A percentile compares a stretch with the other conserved stretches of the same genome.
Conservation (phyloP, 2,888 invertebrate genomes). For the Tetragnatha montana region DNA sequence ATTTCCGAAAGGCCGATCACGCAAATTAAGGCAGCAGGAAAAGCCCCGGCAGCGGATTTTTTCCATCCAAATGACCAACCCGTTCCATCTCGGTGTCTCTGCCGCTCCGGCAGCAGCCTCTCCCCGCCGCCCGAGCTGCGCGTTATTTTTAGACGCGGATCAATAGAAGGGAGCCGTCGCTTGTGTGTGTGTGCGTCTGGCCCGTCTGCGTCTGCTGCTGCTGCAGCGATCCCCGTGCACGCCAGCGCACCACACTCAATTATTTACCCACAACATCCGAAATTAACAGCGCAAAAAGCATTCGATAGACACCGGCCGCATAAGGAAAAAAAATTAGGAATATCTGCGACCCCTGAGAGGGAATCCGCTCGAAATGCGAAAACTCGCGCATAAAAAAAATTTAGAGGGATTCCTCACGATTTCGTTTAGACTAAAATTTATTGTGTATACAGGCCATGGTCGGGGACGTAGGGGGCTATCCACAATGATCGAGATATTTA, state of each 20-base stretch:
- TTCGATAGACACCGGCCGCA: too few relatives aligned
- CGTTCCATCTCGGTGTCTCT: slow-evolving; percentile 38
- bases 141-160: slow-evolving; percentile 71
- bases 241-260: neutral
- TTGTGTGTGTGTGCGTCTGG: slow-evolving; percentile 52
- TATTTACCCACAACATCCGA: neutral
- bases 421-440: too few relatives aligned
- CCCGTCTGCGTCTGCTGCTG: slow-evolving; percentile 63
- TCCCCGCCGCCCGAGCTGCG: slow-evolving; percentile 64
- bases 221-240: slow-evolving; percentile 9
- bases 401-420: too few relatives aligned
- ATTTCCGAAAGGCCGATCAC: neutral
- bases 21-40: neutral
- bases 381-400: too few relatives aligned
- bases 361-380: too few relatives aligned
- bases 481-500: too few relatives aligned
- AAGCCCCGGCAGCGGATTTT: neutral
- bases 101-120: slow-evolving; percentile 24
- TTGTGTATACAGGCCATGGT: too few relatives aligned
- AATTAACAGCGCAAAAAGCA: too few relatives aligned
- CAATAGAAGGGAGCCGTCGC: slow-evolving; percentile 58
- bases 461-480: too few relatives aligned
- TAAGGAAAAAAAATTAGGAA: too few relatives aligned
- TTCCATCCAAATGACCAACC: slow-evolving; percentile 55
- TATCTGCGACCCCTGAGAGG: too few relatives aligned